These are phyloP conservation scores for Branchipolynoe longqiensis DNA, from an alignment of 2,888 invertebrate genomes.

Conservation along the genomic window DNA sequence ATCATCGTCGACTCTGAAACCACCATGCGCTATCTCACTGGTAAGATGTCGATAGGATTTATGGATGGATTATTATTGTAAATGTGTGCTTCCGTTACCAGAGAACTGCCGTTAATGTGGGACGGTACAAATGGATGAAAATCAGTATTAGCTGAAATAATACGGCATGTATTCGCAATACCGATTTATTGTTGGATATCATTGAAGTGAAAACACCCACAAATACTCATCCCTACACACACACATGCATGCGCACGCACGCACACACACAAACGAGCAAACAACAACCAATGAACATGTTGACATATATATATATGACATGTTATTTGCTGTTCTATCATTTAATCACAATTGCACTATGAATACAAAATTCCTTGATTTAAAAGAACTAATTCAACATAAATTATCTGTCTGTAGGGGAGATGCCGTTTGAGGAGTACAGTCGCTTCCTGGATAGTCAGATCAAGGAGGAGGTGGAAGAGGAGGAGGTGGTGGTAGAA, in stretches of 20 bases:
- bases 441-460: constrained; percentile 59
- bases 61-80: neutral
- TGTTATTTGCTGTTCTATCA: too few species aligned
- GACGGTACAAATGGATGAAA: too few species aligned
- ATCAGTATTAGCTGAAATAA: too few species aligned
- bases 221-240: too few species aligned
- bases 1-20: constrained; percentile 60
- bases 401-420: constrained; percentile 19
- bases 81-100: neutral
- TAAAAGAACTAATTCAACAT: neutral
- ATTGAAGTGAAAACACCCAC: too few species aligned
- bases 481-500: constrained; percentile 1
- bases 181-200: too few species aligned
- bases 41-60: constrained; percentile 6
- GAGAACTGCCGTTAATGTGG: neutral
- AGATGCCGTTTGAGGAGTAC: constrained; percentile 64
- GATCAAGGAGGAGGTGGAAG: constrained; percentile 57
- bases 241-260: too few species aligned
- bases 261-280: too few species aligned
- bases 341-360: too few species aligned
- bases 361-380: too few species aligned
- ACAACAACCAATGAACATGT: too few species aligned
- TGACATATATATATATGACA: neutral
- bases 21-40: constrained; percentile 61
- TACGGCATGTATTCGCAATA: too few species aligned